phyloP scores from a whole-genome alignment of 2,797 vertebrate genomes.

The Sebastes elongatus region DNA sequence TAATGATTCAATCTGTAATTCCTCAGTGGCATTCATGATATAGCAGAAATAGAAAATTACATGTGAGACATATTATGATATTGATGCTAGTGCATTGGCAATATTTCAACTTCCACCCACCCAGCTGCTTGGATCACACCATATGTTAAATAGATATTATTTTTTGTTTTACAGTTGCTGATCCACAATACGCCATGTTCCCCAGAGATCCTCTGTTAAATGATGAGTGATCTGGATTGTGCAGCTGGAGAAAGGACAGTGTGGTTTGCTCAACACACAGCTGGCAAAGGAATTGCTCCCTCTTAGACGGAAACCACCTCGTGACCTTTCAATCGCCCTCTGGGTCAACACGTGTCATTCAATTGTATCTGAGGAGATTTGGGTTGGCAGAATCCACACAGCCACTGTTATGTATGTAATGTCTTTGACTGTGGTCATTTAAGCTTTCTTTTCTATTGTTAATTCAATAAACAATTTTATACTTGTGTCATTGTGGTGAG shows the following conservation, averaged over 20 bases:
- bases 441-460: neutral
- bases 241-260: neutral
- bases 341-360: slow-evolving; percentile 11
- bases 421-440: neutral
- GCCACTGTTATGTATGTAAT: neutral
- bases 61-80: neutral
- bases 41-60: slow-evolving; percentile 6
- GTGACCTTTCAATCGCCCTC: neutral
- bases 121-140: neutral
- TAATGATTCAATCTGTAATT: slow-evolving; percentile 16
- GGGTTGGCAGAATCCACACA: neutral
- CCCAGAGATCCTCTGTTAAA: neutral
- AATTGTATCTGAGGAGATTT: neutral
- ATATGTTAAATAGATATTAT: neutral
- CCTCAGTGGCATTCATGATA: neutral
- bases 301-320: neutral
- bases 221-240: neutral
- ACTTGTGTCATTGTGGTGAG: neutral
- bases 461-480: neutral
- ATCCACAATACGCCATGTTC: neutral
- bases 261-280: neutral
- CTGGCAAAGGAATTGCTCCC: slow-evolving; percentile 2
- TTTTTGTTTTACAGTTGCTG: neutral
- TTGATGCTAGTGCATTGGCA: neutral
- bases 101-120: neutral